Evolutionary conservation across 2,113 vertebrate genomes (phyloP).

Genomic region (Shinisaurus crocodilurus): DNA sequence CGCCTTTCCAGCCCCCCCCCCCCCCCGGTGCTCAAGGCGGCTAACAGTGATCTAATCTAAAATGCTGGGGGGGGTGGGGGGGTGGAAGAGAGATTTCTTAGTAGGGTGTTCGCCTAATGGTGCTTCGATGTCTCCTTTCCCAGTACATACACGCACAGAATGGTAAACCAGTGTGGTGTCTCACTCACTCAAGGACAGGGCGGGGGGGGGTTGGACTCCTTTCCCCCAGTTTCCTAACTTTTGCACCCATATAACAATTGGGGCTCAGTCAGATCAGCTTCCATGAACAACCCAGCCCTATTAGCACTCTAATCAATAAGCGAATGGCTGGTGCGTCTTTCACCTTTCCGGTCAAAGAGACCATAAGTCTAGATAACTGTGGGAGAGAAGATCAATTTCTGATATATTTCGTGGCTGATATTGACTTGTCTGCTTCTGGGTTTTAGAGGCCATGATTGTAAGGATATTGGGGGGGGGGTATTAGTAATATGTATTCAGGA

Average conservation of each 20-base stretch:
- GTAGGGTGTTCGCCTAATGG: not conserved
- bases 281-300: not conserved
- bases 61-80: not conserved
- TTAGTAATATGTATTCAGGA: not conserved
- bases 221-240: not conserved
- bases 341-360: not conserved
- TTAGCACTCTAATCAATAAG: not conserved
- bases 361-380: not conserved
- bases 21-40: no score
- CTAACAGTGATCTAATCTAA: not conserved
- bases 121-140: not conserved
- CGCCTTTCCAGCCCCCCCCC: no score
- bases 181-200: not conserved
- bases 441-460: not conserved
- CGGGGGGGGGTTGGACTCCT: not conserved
- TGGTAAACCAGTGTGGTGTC: not conserved
- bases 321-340: not conserved
- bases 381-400: not conserved
- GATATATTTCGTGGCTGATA: not conserved
- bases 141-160: not conserved
- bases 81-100: not conserved
- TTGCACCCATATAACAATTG: not conserved
- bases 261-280: not conserved
- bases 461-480: not conserved
- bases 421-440: no score